A percentile compares a stretch with the other conserved stretches of the same genome.
These are phyloP conservation scores for Globodera ellingtonae DNA, from an alignment of 1,140 invertebrate genomes.

Conservation along the genomic window DNA sequence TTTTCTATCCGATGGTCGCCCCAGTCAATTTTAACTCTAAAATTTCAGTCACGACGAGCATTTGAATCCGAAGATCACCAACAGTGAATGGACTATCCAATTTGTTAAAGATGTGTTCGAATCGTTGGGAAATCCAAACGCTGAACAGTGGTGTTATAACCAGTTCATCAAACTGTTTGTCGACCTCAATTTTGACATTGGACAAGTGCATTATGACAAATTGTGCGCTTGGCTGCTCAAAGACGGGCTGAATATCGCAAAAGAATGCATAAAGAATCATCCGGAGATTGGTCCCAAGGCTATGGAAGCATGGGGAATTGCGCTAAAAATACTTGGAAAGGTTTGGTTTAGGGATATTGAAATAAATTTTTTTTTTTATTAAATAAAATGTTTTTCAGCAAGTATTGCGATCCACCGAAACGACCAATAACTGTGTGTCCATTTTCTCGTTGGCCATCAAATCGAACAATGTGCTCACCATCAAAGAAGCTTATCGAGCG, in stretches of 20 bases:
- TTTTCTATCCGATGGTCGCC: not conserved
- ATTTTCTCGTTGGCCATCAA: conserved; percentile 9
- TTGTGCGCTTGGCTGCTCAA: conserved; percentile 1
- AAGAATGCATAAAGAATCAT: not conserved
- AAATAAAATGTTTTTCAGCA: not conserved
- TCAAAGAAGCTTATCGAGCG: conserved; percentile 3
- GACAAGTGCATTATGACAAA: not conserved
- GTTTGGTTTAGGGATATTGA: not conserved
- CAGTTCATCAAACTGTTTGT: not conserved
- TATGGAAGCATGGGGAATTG: conserved; percentile 18
- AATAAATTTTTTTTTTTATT: not conserved
- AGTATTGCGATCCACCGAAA: not conserved
- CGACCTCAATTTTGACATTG: not conserved
- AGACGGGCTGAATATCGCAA: not conserved
- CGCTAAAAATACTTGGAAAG: conserved; percentile 14
- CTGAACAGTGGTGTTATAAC: not conserved
- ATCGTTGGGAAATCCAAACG: conserved; percentile 8
- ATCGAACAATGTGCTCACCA: not conserved
- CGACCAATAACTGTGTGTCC: not conserved
- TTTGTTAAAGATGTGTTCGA: conserved; percentile 24
- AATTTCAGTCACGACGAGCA: not conserved
- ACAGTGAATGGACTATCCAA: not conserved
- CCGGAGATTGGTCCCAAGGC: not conserved
- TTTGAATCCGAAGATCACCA: conserved; percentile 5
- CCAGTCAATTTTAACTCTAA: not conserved